These are phyloP conservation scores for Eilema griseolum DNA, from an alignment of 2,888 invertebrate species.

Conservation along the genomic window DNA sequence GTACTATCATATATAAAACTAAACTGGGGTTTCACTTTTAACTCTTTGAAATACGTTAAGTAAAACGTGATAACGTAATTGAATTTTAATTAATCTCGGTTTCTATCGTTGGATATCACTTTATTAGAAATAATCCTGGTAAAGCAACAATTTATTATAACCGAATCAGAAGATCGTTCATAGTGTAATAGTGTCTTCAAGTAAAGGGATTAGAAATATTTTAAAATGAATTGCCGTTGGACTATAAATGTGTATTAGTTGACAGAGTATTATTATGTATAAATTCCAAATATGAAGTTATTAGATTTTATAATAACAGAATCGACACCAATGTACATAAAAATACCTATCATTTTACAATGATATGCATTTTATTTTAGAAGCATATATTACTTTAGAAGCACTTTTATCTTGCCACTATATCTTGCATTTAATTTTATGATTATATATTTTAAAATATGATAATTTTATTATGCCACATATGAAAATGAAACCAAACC, in stretches of 20 bases:
- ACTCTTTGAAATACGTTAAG: background rate
- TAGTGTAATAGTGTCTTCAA: background rate
- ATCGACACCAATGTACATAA: background rate
- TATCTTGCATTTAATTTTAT: conserved; percentile 75
- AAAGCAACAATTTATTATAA: background rate
- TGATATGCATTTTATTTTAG: too few relatives aligned
- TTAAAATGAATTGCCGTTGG: background rate
- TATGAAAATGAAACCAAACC: conserved; percentile 44
- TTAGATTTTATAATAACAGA: conserved; percentile 1
- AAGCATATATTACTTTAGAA: conserved; percentile 35
- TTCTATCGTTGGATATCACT: background rate
- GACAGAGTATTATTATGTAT: background rate
- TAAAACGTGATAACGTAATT: background rate
- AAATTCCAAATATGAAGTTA: background rate
- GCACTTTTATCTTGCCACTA: conserved; percentile 72
- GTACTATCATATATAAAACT: background rate
- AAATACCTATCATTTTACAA: conserved; percentile 11
- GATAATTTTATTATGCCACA: conserved; percentile 21
- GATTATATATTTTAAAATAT: conserved; percentile 32
- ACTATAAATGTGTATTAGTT: background rate
- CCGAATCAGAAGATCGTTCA: background rate
- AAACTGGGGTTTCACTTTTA: background rate
- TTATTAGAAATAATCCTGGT: background rate
- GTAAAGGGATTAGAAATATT: background rate
- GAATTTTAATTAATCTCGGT: background rate